phyloP scores from a whole-genome alignment of 2,113 vertebrate genomes.

The Protobothrops mucrosquamatus region DNA sequence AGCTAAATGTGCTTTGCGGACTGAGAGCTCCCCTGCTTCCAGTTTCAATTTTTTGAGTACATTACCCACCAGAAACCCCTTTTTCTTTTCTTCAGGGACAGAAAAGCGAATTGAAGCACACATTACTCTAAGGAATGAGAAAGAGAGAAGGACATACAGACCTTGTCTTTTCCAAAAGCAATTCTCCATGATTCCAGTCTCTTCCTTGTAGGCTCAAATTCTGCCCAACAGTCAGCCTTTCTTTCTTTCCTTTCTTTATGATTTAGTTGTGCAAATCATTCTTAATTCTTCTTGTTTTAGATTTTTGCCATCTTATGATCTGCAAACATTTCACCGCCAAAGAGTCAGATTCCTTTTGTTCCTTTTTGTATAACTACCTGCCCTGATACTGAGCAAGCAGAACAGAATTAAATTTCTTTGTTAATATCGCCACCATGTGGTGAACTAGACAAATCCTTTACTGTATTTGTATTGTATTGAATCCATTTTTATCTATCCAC shows the following conservation, averaged over 20 bases:
- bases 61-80: conserved; percentile 73
- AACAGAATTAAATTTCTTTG: neutral
- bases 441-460: neutral
- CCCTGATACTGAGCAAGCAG: neutral
- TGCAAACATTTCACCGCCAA: neutral
- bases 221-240: neutral
- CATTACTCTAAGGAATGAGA: neutral
- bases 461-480: neutral
- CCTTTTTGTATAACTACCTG: neutral
- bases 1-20: too few relatives aligned
- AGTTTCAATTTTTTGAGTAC: conserved; percentile 51
- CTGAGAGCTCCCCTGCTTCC: too few relatives aligned
- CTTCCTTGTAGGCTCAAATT: neutral
- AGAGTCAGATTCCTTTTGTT: neutral
- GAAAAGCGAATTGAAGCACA: conserved; percentile 61
- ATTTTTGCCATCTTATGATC: neutral
- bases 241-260: neutral
- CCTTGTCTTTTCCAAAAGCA: neutral
- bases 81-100: conserved; percentile 74
- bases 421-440: conserved; percentile 9
- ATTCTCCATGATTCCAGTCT: neutral
- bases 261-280: neutral
- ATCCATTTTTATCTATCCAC: neutral
- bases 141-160: conserved; percentile 2
- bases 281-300: neutral